These are phyloP conservation scores for Ephialtes manifestator DNA, from an alignment of 2,888 invertebrate genomes.

Conservation along the genomic window DNA sequence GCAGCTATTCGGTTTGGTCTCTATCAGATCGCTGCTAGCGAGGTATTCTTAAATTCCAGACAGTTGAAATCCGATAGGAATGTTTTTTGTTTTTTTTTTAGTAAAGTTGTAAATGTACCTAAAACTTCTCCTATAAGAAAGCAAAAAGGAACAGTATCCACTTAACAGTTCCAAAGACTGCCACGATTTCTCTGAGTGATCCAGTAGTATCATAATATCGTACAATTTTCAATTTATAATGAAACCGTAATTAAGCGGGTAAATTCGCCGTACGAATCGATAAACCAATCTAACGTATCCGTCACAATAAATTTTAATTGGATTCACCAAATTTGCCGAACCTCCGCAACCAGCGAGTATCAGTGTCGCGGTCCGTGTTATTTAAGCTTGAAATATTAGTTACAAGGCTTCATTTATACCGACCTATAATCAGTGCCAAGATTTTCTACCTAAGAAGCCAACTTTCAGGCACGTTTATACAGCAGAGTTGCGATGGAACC, in stretches of 20 bases:
- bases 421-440: background rate
- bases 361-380: background rate
- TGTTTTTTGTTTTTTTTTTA: too few relatives aligned
- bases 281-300: background rate
- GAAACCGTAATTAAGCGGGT: background rate
- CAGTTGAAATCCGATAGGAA: too few relatives aligned
- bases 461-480: background rate
- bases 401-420: background rate
- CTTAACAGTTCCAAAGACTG: too few relatives aligned
- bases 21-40: too few relatives aligned
- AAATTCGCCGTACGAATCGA: background rate
- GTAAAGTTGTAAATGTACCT: too few relatives aligned
- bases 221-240: background rate
- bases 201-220: too few relatives aligned
- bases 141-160: too few relatives aligned
- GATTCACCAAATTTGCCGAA: background rate
- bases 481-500: slow-evolving; percentile 6
- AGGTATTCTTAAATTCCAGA: too few relatives aligned
- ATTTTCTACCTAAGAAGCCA: background rate
- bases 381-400: slow-evolving; percentile 2
- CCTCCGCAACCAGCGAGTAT: background rate
- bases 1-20: too few relatives aligned
- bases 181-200: too few relatives aligned
- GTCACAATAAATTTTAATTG: background rate
- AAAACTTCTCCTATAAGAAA: too few relatives aligned